Base-by-base conservation (phyloP, 2,888 invertebrate species). In the Cordilura impudica region DNA sequence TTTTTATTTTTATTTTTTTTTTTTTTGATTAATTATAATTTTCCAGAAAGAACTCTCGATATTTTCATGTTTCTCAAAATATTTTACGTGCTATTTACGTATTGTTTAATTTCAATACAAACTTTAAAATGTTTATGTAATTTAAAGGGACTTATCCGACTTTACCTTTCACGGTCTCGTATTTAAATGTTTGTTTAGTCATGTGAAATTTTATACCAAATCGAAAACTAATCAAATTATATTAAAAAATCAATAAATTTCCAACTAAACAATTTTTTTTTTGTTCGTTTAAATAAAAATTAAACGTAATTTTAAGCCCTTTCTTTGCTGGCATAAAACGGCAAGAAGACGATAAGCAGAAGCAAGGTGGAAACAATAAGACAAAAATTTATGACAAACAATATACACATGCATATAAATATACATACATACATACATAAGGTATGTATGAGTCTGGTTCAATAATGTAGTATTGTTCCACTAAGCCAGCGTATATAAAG, bases 161-260 rank as follows among this genome's bases (percentile, higher is more conserved):
- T 35, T 49, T 49, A 26, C 12, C 8, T 12, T 14, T 45, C 26
- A 61, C 26, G 18, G 18, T 6, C 1, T 7, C 35, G 2, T n/a
- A n/a, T n/a, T n/a, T 5, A n/a, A 3, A 7, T 61, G 58, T 76
- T 45, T 16, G 47, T 65, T 45, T 21, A 53, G 29, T 65, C 49
- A 67, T 58, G 71, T 67, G 63, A 66, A 74, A 75, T 35, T 72
- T 54, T 63, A 65, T 72, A 72, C 61, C 35, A 56, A 71, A 67
- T 71, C 58, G 49, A 56, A 72, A 43, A 61, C 78, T 66, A 65
- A 39, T 78, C 74, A 70, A 78, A 74, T 74, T 49, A 61, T 71
- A 66, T 79, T 74, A 61, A 61, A 71, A 71, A 79, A 79, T 71
- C 71, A 71, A 79, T 79, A 79, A 75, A 75, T 78, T 66, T 61